Evolutionary conservation across 2,113 vertebrate species (phyloP).

Genomic region (Microcebus griseorufus): DNA sequence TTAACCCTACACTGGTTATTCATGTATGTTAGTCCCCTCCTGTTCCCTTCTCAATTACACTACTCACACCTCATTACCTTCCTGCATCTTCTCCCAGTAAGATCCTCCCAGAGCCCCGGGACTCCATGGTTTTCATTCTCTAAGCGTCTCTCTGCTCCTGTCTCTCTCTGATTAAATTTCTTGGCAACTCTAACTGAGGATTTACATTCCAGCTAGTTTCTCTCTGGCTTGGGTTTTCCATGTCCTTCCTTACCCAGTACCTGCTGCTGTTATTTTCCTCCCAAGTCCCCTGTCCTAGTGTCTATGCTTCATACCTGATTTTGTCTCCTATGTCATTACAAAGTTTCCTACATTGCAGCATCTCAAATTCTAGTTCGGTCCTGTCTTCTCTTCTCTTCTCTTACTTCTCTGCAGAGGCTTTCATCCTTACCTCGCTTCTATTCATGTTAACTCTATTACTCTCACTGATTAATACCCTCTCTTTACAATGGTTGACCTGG

Average conservation of each 20-base stretch:
- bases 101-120: conserved; percentile 29
- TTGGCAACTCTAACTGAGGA: background rate
- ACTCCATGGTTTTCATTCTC: conserved; percentile 29
- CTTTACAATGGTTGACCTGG: background rate
- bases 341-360: background rate
- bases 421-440: background rate
- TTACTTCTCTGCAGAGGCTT: background rate
- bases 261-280: background rate
- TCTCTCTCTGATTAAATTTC: conserved; percentile 72
- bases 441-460: background rate
- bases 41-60: conserved; percentile 70
- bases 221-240: background rate
- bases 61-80: conserved; percentile 72
- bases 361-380: background rate
- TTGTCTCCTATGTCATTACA: background rate
- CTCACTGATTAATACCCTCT: background rate
- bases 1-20: conserved; percentile 68
- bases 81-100: conserved; percentile 53
- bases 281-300: background rate
- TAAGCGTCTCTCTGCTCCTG: conserved; percentile 41
- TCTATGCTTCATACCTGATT: background rate
- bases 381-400: background rate
- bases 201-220: conserved; percentile 22
- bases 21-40: conserved; percentile 64
- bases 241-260: background rate